phyloP scores from a whole-genome alignment of 2,888 invertebrate genomes.

The Drosophila eohydei region DNA sequence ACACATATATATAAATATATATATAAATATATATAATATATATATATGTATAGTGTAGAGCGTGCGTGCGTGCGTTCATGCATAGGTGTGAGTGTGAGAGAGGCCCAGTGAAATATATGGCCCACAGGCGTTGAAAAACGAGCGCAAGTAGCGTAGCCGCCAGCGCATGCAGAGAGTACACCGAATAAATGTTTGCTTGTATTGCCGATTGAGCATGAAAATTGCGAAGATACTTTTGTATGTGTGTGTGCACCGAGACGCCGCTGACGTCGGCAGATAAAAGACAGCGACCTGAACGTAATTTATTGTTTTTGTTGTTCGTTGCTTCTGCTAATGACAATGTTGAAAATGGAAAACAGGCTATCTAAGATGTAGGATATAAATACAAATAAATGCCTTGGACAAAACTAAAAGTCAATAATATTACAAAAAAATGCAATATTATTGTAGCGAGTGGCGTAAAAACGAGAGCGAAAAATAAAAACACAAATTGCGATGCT shows the following conservation, averaged over 20 bases:
- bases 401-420: constrained; percentile 60
- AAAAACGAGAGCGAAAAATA: constrained; percentile 78
- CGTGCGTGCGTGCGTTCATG: background rate
- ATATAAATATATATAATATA: too few relatives aligned
- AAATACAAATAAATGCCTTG: constrained; percentile 16
- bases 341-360: constrained; percentile 49
- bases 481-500: constrained; percentile 66
- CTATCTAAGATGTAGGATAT: background rate
- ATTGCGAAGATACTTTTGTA: constrained; percentile 47
- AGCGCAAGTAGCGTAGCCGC: constrained; percentile 42
- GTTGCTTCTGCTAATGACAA: constrained; percentile 35
- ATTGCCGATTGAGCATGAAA: constrained; percentile 58
- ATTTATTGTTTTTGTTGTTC: constrained; percentile 15
- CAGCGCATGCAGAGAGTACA: constrained; percentile 27
- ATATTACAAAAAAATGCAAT: constrained; percentile 24
- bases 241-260: constrained; percentile 50
- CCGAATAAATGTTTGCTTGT: constrained; percentile 48
- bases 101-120: constrained; percentile 32
- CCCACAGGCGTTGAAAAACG: constrained; percentile 42
- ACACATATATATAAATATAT: background rate
- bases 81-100: constrained; percentile 15
- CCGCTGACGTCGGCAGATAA: constrained; percentile 67
- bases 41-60: background rate
- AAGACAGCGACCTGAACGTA: constrained; percentile 42
- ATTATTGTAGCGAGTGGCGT: constrained; percentile 45